Conservation (phyloP, 2,888 invertebrate species). For the Thymelicus sylvestris region DNA sequence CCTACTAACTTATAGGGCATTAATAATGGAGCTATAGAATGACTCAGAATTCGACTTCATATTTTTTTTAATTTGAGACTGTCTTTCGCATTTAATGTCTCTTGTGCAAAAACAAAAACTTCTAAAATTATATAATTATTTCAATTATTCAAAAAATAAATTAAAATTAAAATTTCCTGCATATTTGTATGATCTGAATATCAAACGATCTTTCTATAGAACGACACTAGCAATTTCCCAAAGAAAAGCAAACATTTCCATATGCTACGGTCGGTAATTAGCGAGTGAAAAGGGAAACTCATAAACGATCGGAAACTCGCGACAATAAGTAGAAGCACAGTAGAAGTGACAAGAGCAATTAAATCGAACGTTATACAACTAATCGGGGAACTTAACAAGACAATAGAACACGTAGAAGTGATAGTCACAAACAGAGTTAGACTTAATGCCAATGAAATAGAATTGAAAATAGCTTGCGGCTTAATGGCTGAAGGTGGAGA, state of each 20-base stretch:
- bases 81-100: too few relatives aligned
- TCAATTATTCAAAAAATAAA: too few relatives aligned
- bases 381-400: slow-evolving; percentile 39
- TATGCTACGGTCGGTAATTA: slow-evolving; percentile 38
- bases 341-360: slow-evolving; percentile 39
- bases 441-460: background rate
- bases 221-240: slow-evolving; percentile 8
- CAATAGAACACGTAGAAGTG: slow-evolving; percentile 24
- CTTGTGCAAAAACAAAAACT: too few relatives aligned
- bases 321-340: slow-evolving; percentile 28
- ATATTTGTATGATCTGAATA: too few relatives aligned
- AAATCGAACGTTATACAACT: slow-evolving; percentile 45
- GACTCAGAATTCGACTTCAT: too few relatives aligned
- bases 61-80: too few relatives aligned
- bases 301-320: slow-evolving; percentile 30
- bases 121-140: too few relatives aligned
- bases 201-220: background rate
- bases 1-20: too few relatives aligned
- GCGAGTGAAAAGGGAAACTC: slow-evolving; percentile 49
- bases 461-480: slow-evolving; percentile 6
- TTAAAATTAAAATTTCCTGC: too few relatives aligned
- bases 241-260: slow-evolving; percentile 30
- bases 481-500: slow-evolving; percentile 9
- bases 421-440: background rate
- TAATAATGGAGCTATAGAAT: too few relatives aligned